Percentiles rank a stretch among this genome's conserved stretches.
Conservation (phyloP, 2,888 invertebrate species). For the Linyphia triangularis region DNA sequence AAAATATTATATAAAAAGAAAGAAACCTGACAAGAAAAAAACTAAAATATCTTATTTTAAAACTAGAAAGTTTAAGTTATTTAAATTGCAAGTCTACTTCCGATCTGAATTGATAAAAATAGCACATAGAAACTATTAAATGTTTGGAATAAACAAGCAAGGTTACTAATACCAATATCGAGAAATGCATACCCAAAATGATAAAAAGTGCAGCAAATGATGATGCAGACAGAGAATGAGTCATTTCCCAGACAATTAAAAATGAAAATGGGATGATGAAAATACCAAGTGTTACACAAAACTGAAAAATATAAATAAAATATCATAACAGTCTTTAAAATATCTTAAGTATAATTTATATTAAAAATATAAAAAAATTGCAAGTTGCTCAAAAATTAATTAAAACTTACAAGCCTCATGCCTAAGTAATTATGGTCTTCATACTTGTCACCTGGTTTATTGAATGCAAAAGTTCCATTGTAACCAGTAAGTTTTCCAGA, state of each 20-base stretch:
- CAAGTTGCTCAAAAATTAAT: neutral
- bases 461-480: slow-evolving; percentile 95
- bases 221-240: slow-evolving; percentile 89
- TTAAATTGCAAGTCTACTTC: no score
- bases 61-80: no score
- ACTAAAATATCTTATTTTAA: no score
- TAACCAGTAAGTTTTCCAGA: slow-evolving; percentile 95
- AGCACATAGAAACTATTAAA: no score
- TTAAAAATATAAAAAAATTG: neutral
- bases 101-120: no score
- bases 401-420: slow-evolving; percentile 86
- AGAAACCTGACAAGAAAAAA: no score
- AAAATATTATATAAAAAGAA: no score
- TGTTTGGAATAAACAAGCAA: no score
- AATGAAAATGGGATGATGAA: slow-evolving; percentile 91
- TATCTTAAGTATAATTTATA: neutral
- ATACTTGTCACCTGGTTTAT: slow-evolving; percentile 97
- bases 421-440: slow-evolving; percentile 92
- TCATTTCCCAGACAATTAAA: slow-evolving; percentile 92
- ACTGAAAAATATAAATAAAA: slow-evolving; percentile 83
- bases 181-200: slow-evolving; percentile 86
- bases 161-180: neutral
- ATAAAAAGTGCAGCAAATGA: slow-evolving; percentile 89
- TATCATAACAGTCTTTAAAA: neutral
- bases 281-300: slow-evolving; percentile 93